These are phyloP conservation scores for Stichopus chloronotus DNA, from an alignment of 35 echinoderm and acorn worm genomes.

Conservation along the genomic window DNA sequence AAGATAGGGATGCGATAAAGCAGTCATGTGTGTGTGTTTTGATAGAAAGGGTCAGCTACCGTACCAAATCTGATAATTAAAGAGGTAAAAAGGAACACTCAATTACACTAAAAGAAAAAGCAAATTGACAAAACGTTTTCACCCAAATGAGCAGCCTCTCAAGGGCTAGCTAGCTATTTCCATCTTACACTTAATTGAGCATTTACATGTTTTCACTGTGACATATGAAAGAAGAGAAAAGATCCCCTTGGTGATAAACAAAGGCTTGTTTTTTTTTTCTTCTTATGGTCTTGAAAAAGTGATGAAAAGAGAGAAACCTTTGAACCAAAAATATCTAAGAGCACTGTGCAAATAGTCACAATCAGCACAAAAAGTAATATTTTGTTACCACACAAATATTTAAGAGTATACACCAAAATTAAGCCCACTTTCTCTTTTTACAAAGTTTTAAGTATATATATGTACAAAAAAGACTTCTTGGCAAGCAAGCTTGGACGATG, in stretches of 20 bases:
- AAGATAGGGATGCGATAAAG: no score
- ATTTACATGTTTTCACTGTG: not conserved
- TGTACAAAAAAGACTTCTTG: slow-evolving; percentile 39
- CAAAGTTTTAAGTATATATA: not conserved
- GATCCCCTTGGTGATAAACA: not conserved
- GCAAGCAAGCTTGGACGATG: slow-evolving; percentile 19
- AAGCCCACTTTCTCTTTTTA: slow-evolving; percentile 1
- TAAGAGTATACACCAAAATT: not conserved
- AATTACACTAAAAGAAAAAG: not conserved
- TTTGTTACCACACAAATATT: not conserved
- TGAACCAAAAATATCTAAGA: not conserved
- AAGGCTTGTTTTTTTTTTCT: not conserved
- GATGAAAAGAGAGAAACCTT: not conserved
- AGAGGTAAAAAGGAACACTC: not conserved
- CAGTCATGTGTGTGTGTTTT: not conserved
- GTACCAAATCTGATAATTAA: not conserved
- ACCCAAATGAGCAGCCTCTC: not conserved
- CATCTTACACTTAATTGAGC: not conserved
- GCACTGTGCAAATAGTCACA: slow-evolving; percentile 9
- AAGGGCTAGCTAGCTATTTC: not conserved
- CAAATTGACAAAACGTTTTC: not conserved
- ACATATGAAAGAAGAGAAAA: slow-evolving; percentile 11
- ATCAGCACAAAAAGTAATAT: not conserved
- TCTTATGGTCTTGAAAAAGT: not conserved
- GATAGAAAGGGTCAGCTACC: not conserved